phyloP scores from a whole-genome alignment of 2,113 vertebrate species.

The Chunga burmeisteri region DNA sequence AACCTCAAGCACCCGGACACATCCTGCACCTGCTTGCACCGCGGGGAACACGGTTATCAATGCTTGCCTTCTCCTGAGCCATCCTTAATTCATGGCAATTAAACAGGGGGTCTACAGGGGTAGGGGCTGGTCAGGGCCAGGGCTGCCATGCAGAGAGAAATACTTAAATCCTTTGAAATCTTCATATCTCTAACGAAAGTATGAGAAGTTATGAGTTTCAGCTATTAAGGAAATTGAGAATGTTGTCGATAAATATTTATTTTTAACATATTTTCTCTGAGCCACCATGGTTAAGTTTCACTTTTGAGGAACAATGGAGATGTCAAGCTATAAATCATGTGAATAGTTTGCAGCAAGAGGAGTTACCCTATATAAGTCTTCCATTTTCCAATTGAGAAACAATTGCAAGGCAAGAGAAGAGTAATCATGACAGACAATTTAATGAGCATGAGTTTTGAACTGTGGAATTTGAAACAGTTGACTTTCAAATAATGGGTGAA shows the following conservation, averaged over 20 bases:
- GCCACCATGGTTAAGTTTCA: not conserved
- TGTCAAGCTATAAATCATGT: not conserved
- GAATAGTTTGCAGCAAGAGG: not conserved
- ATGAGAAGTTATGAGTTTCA: not conserved
- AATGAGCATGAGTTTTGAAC: not conserved
- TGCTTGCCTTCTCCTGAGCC: not conserved
- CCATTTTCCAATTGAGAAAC: not conserved
- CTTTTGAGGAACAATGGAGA: not conserved
- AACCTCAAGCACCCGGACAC: accelerated
- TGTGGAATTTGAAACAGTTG: not conserved
- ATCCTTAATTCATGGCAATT: accelerated
- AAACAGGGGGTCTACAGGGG: not conserved
- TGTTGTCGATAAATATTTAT: not conserved
- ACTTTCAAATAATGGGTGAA: not conserved
- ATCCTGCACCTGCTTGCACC: no score
- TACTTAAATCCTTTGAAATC: not conserved
- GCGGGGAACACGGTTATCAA: accelerated
- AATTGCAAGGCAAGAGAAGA: not conserved
- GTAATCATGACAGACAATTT: accelerated
- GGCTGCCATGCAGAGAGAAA: not conserved
- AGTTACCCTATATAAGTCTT: not conserved
- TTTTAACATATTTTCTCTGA: not conserved
- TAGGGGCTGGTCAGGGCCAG: accelerated
- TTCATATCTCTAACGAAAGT: accelerated
- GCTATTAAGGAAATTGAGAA: not conserved